These are phyloP conservation scores for Holothuria leucospilota DNA, from an alignment of 53 echinoderm and acorn worm species.

Conservation along the genomic window DNA sequence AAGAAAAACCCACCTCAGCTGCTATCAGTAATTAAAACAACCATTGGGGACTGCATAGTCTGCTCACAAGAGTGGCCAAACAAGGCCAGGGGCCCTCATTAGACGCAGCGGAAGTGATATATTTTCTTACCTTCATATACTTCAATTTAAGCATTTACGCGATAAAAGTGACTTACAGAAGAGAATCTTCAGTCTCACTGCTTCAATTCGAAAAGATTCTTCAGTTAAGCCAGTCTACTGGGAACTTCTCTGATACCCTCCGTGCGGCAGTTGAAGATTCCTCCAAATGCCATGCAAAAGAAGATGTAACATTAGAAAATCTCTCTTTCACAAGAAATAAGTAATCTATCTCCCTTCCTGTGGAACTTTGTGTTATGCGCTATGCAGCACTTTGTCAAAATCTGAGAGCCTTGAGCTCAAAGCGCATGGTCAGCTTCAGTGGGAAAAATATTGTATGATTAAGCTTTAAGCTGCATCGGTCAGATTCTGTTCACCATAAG, in stretches of 20 bases:
- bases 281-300: neutral
- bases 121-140: neutral
- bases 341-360: neutral
- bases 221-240: neutral
- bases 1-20: neutral
- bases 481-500: constrained; percentile 2
- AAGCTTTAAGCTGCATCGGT: constrained; percentile 8
- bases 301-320: neutral
- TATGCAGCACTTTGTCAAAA: neutral
- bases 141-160: neutral
- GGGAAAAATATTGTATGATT: constrained; percentile 5
- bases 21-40: neutral
- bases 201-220: too few species aligned
- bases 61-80: neutral
- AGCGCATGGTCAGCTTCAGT: neutral
- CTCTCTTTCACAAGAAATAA: neutral
- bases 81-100: constrained; percentile 12
- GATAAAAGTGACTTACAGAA: neutral
- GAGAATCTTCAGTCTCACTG: neutral
- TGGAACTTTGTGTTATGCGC: constrained; percentile 40
- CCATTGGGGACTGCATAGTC: neutral
- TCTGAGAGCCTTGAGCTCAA: neutral
- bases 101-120: constrained; percentile 27
- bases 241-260: neutral
- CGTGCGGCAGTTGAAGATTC: neutral